Evolutionary conservation across 2,113 vertebrate species (phyloP), one percentile per base, ranked within the genome.

Genomic region (Pollimyrus isidori): DNA sequence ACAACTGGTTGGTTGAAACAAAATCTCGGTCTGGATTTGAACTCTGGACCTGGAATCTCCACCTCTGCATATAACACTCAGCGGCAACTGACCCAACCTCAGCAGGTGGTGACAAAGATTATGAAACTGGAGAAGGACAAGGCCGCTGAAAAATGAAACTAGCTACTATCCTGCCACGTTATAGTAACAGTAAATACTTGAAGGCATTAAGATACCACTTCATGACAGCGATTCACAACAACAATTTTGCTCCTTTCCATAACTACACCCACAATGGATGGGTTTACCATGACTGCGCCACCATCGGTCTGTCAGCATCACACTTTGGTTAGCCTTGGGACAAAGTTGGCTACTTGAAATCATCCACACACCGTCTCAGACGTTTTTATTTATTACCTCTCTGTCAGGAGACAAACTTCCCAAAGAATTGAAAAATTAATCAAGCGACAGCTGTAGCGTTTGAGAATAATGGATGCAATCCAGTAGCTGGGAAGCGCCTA

Each of bases 351-450:
- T 19, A 7, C 69, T 82, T 10, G 56, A 84, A 82, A 82, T 42
- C 76, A 45, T 10, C 56, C n/a, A 45, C 53, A 89, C 87, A 49
- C 52, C 88, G 69, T 91, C 90, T 90, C 86, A 73, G 2, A 89
- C 42, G 1, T 86, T 46, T 89, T 93, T 90, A 91, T 93, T 93
- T 91, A 92, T 92, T 93, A 89, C 91, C 80, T 89, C 89, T 76
- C 90, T 92, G 91, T 93, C 90, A 93, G 49, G 89, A 49, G 62
- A 88, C 89, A 65, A 73, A 92, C 92, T 90, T 86, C 91, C 92
- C 52, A 73, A 52, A 4, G 87, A 88, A 80, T 90, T 86, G 83
- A 92, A 52, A 93, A 89, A 93, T 93, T 92, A 90, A 95, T 93
- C 50, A 21, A 39, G 50, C 15, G 5, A 39, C 30, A 48, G 89